Conservation (phyloP, 1,140 invertebrate genomes). For the Tetragnatha versicolor region DNA sequence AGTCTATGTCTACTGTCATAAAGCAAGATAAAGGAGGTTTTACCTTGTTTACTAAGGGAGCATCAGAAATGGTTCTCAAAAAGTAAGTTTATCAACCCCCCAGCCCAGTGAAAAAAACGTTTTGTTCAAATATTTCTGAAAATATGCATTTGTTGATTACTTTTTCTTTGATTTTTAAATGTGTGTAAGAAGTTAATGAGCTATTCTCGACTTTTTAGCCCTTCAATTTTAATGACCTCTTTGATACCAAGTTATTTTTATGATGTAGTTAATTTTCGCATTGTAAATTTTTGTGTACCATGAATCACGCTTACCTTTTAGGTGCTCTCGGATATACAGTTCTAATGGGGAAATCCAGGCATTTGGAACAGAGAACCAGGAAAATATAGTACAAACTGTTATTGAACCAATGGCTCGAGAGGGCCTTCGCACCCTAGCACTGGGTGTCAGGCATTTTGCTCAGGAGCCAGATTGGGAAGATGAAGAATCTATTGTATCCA, state of each 20-base stretch:
- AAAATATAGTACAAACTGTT: conserved; percentile 89
- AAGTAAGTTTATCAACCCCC: conserved; percentile 94
- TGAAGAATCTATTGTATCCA: conserved; percentile 89
- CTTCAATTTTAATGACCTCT: no score
- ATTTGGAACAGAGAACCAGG: conserved; percentile 91
- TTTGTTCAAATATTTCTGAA: no score
- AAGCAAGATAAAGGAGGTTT: conserved; percentile 76
- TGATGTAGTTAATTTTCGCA: no score
- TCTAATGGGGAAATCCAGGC: conserved; percentile 87
- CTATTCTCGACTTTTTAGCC: no score
- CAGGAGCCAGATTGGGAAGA: conserved; percentile 96
- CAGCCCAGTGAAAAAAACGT: no score
- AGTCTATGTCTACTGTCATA: conserved; percentile 98
- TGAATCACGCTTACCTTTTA: conserved; percentile 77
- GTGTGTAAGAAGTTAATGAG: no score
- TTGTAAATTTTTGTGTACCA: not conserved
- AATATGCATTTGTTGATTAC: no score
- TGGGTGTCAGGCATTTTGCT: conserved; percentile 91
- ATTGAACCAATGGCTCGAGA: conserved; percentile 99
- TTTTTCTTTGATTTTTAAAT: no score
- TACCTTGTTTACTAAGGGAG: conserved; percentile 95
- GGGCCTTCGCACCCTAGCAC: conserved; percentile 94
- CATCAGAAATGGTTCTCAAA: conserved; percentile 98
- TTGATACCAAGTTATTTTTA: no score
- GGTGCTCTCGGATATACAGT: conserved; percentile 94